A percentile compares a stretch with the other conserved stretches of the same genome.
phyloP scores from a whole-genome alignment of 2,113 vertebrate species.

The Colinus virginianus region DNA sequence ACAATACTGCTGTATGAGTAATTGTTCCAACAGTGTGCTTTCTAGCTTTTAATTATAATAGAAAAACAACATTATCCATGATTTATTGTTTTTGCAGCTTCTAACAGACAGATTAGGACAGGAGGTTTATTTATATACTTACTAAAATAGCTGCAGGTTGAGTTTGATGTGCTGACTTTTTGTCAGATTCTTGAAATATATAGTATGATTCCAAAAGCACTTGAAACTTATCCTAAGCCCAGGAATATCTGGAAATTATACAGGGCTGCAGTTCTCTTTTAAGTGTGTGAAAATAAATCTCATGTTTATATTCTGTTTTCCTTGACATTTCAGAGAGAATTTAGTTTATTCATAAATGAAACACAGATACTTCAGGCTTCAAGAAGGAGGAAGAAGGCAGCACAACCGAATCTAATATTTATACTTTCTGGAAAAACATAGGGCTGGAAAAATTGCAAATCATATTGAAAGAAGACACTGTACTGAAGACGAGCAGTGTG shows the following conservation, averaged over 20 bases:
- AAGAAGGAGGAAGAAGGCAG: background rate
- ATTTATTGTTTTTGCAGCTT: slow-evolving; percentile 5
- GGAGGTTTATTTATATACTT: background rate
- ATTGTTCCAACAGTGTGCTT: slow-evolving; percentile 4
- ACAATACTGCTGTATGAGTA: background rate
- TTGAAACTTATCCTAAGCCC: background rate
- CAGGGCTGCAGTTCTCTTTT: background rate
- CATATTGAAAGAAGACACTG: background rate
- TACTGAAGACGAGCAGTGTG: background rate
- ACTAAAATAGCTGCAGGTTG: background rate
- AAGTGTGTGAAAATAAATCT: background rate
- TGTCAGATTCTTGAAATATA: background rate
- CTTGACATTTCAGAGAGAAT: background rate
- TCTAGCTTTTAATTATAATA: slow-evolving; percentile 28
- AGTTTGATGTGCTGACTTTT: background rate
- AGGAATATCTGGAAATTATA: background rate
- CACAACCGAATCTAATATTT: slow-evolving; percentile 1
- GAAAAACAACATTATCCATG: background rate
- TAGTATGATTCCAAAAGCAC: background rate
- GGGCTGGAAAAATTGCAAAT: background rate
- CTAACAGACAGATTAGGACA: background rate
- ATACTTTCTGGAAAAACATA: background rate
- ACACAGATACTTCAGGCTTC: background rate
- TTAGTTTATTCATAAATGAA: background rate
- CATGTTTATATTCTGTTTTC: background rate